Percentiles rank a stretch among this genome's conserved stretches.
These are phyloP conservation scores for Drosophila testacea DNA, from an alignment of 2,888 invertebrate species.

Conservation along the genomic window DNA sequence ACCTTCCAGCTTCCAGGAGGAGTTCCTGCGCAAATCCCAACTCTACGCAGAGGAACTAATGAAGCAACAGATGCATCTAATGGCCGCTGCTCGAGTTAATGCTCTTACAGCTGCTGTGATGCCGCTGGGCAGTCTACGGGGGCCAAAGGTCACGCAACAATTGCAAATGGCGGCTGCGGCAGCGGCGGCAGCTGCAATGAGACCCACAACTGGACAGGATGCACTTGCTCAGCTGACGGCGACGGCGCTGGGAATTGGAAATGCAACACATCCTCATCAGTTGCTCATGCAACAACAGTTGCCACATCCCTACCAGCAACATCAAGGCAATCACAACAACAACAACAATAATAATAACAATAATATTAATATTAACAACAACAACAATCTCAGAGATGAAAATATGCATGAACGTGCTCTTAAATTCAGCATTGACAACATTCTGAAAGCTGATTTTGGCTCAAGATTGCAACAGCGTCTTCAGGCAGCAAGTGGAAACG, in stretches of 20 bases:
- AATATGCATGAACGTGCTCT: conserved; percentile 87
- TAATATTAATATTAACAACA: conserved; percentile 57
- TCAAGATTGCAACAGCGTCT: conserved; percentile 60
- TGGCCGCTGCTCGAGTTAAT: conserved; percentile 84
- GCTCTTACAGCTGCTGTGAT: conserved; percentile 76
- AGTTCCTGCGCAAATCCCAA: conserved; percentile 84
- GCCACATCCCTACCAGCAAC: conserved; percentile 64
- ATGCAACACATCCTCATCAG: conserved; percentile 35
- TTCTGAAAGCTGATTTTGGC: conserved; percentile 94
- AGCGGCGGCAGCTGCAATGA: conserved; percentile 71
- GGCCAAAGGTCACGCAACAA: conserved; percentile 87
- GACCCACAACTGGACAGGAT: conserved; percentile 60
- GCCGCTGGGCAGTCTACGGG: conserved; percentile 51
- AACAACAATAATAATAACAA: conserved; percentile 60
- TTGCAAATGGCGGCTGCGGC: conserved; percentile 80
- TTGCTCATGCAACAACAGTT: conserved; percentile 51
- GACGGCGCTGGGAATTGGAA: conserved; percentile 74
- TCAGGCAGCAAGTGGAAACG: conserved; percentile 34
- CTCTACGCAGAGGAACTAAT: conserved; percentile 85
- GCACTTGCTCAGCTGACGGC: conserved; percentile 83
- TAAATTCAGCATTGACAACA: conserved; percentile 94
- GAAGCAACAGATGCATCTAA: conserved; percentile 85
- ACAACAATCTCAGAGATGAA: conserved; percentile 75
- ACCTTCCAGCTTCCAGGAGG: conserved; percentile 82
- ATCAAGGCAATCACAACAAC: conserved; percentile 59